Evolutionary conservation across 2,888 invertebrate species (phyloP).

Genomic region (Thymelicus acteon): DNA sequence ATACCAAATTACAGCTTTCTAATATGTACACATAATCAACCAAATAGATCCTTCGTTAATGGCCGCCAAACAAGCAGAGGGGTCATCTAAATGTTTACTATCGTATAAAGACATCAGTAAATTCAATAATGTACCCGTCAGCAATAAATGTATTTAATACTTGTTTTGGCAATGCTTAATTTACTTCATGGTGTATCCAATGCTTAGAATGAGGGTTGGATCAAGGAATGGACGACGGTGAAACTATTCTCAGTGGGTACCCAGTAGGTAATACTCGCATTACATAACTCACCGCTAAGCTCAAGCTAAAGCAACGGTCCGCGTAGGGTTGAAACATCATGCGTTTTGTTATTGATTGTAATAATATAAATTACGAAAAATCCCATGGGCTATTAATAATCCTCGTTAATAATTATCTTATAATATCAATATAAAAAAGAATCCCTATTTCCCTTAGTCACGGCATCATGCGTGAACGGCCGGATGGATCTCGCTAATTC

Average conservation of each 20-base stretch:
- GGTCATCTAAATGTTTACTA: background rate
- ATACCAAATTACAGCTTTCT: too few species aligned
- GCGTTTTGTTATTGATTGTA: too few species aligned
- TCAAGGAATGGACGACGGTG: background rate
- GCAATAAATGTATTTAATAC: background rate
- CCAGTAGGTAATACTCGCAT: background rate
- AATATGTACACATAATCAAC: background rate
- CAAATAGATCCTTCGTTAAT: background rate
- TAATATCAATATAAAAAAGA: too few species aligned
- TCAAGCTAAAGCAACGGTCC: background rate
- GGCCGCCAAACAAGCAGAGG: background rate
- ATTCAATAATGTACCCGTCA: background rate
- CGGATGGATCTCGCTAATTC: too few species aligned
- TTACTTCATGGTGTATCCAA: constrained; percentile 15
- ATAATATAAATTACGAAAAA: too few species aligned
- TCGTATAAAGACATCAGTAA: background rate
- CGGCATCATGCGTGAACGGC: too few species aligned
- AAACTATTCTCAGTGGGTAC: background rate
- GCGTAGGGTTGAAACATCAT: too few species aligned
- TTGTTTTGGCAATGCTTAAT: background rate
- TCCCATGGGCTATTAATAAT: too few species aligned
- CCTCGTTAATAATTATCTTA: too few species aligned
- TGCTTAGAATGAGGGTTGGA: constrained; percentile 6
- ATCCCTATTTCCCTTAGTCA: too few species aligned
- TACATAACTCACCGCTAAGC: constrained; percentile 8